These are phyloP conservation scores for Amblyornis subalaris DNA, from an alignment of 2,113 vertebrate genomes.

Conservation along the genomic window DNA sequence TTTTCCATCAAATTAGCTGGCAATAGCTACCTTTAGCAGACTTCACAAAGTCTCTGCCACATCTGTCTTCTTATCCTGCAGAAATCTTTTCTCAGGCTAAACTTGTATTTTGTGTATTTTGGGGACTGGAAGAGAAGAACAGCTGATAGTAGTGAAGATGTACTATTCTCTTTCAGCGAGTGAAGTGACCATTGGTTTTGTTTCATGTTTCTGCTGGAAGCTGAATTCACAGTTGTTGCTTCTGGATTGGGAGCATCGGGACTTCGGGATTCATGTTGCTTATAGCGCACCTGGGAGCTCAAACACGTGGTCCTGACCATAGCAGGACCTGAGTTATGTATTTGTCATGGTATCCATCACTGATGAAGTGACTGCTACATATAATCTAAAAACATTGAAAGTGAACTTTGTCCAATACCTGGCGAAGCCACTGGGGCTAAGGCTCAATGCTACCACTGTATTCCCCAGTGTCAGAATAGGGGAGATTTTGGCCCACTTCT, in stretches of 20 bases:
- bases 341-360: background rate
- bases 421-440: background rate
- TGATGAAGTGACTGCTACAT: background rate
- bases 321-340: background rate
- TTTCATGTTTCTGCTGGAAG: background rate
- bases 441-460: accelerated
- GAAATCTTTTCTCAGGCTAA: background rate
- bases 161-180: background rate
- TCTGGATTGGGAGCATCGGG: background rate
- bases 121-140: background rate
- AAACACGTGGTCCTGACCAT: background rate
- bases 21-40: background rate
- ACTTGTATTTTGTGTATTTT: background rate
- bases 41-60: background rate
- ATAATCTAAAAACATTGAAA: background rate
- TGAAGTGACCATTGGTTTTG: background rate
- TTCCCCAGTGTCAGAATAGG: background rate
- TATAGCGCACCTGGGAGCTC: background rate
- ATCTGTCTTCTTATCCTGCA: background rate
- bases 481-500: background rate
- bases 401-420: background rate
- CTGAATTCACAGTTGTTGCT: background rate
- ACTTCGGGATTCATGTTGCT: background rate
- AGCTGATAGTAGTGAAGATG: background rate
- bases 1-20: background rate